phyloP scores from a whole-genome alignment of 2,888 invertebrate genomes.

The Polymixis lichenea region DNA sequence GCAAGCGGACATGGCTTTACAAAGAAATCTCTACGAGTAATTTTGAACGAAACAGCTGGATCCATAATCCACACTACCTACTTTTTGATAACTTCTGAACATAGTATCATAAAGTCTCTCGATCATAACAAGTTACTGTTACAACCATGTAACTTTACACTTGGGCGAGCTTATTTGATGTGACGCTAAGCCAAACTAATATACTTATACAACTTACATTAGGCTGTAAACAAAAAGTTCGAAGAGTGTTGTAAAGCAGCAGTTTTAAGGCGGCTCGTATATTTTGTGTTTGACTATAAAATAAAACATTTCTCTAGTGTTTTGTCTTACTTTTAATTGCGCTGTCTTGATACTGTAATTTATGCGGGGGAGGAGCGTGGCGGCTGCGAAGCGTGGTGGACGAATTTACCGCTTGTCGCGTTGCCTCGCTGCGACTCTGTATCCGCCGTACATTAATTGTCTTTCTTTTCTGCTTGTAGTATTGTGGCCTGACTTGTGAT shows the following conservation, averaged over 20 bases:
- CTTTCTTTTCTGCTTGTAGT: not conserved
- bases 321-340: constrained; percentile 16
- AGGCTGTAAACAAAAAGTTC: constrained; percentile 27
- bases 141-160: constrained; percentile 16
- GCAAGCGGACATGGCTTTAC: not conserved
- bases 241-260: not conserved
- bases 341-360: constrained; percentile 21
- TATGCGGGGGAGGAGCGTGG: not conserved
- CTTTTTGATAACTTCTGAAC: not conserved
- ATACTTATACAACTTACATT: constrained; percentile 27
- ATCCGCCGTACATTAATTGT: not conserved
- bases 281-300: constrained; percentile 14
- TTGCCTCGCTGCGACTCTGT: not conserved
- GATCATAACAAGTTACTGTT: constrained; percentile 30
- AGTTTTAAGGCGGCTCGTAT: not conserved
- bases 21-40: not conserved
- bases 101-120: not conserved
- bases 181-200: constrained; percentile 28
- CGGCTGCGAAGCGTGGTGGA: not conserved
- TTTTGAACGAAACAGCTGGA: not conserved
- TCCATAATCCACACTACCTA: too few species aligned
- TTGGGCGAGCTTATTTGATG: constrained; percentile 5
- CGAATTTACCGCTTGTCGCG: not conserved
- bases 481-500: not conserved
- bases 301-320: constrained; percentile 4